These are phyloP conservation scores for Myiotriccus ornatus DNA, from an alignment of 2,797 vertebrate species.

Conservation along the genomic window DNA sequence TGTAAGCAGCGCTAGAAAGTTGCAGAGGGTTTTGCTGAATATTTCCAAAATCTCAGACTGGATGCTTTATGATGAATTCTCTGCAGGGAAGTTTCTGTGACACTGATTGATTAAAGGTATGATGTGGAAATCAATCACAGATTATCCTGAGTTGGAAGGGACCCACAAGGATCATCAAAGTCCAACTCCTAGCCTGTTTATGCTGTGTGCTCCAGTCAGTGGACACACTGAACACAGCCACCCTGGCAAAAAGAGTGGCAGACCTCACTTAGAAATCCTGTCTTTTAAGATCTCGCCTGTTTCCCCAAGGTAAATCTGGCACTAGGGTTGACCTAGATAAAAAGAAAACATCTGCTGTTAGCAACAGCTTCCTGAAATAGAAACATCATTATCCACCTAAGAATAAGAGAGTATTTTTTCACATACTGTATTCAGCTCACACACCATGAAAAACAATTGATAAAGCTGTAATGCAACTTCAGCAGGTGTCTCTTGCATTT, in stretches of 20 bases:
- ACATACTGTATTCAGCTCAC: background rate
- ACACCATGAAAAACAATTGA: constrained; percentile 1
- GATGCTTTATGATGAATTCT: background rate
- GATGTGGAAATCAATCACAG: background rate
- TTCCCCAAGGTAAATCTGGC: constrained; percentile 8
- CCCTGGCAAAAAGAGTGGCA: background rate
- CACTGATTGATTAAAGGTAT: background rate
- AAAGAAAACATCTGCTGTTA: constrained; percentile 12
- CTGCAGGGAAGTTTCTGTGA: background rate
- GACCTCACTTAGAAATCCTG: background rate
- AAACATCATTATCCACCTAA: background rate
- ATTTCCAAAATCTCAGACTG: background rate
- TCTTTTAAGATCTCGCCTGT: background rate
- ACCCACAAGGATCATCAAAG: background rate
- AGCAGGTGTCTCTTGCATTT: constrained; percentile 12
- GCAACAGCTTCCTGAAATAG: constrained; percentile 8
- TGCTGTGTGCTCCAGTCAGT: background rate
- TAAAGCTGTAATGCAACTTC: background rate
- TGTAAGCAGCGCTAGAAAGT: background rate
- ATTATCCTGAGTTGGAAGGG: background rate
- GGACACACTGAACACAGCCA: background rate
- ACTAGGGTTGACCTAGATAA: constrained; percentile 1
- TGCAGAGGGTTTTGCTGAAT: background rate
- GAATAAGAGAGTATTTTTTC: background rate
- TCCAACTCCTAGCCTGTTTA: background rate